Evolutionary conservation across 2,888 invertebrate genomes (phyloP).

Genomic region (Bombyx huttoni): DNA sequence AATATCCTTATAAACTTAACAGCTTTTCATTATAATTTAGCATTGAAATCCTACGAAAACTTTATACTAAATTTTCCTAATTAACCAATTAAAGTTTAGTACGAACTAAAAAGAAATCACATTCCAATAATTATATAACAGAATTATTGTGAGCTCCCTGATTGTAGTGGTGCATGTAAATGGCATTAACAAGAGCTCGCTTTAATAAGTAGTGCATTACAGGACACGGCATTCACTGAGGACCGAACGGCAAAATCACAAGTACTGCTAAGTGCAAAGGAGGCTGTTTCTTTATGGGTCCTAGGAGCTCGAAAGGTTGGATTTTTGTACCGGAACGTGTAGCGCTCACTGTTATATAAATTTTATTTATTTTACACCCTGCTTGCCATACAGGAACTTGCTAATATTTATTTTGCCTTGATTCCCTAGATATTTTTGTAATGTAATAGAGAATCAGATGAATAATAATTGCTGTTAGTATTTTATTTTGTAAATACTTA

Average conservation of each 20-base stretch:
- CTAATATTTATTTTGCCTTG: neutral
- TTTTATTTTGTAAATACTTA: no score
- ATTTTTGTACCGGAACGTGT: slow-evolving; percentile 37
- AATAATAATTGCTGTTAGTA: neutral
- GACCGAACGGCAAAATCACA: slow-evolving; percentile 79
- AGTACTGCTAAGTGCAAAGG: slow-evolving; percentile 92
- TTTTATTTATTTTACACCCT: slow-evolving; percentile 10
- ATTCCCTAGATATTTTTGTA: no score
- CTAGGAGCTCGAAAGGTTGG: slow-evolving; percentile 94
- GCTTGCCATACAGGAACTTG: slow-evolving; percentile 15
- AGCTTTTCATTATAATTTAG: slow-evolving; percentile 1
- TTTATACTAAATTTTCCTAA: slow-evolving; percentile 14
- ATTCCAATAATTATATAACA: slow-evolving; percentile 6
- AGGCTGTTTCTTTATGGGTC: slow-evolving; percentile 94
- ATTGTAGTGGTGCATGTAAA: slow-evolving; percentile 54
- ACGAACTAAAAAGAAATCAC: slow-evolving; percentile 4
- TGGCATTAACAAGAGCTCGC: slow-evolving; percentile 57
- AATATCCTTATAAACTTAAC: neutral
- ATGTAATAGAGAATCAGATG: neutral
- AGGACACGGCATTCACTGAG: slow-evolving; percentile 81
- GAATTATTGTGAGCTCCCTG: slow-evolving; percentile 23
- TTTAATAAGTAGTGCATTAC: slow-evolving; percentile 73
- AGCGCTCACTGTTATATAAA: slow-evolving; percentile 27
- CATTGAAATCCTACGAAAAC: neutral
- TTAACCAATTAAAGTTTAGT: slow-evolving; percentile 8